A percentile compares a stretch with the other conserved stretches of the same genome.
Conservation (phyloP, 2,888 invertebrate genomes). For the Scaptomyza caliginosa region DNA sequence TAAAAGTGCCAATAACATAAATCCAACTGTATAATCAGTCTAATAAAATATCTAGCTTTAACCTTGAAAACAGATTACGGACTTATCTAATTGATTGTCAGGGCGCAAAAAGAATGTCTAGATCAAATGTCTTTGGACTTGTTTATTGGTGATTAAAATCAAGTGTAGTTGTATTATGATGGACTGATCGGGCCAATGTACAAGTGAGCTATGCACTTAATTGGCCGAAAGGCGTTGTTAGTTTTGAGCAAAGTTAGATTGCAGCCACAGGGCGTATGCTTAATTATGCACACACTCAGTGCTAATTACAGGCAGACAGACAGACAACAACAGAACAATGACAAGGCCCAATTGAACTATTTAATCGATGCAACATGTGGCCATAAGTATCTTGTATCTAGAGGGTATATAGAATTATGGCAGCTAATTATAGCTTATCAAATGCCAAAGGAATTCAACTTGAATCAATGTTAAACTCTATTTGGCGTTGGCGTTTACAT, state of each 20-base stretch:
- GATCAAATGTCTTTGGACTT: slow-evolving; percentile 38
- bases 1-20: slow-evolving; percentile 7
- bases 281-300: slow-evolving; percentile 71
- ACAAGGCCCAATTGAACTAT: slow-evolving; percentile 24
- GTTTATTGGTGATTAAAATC: slow-evolving; percentile 27
- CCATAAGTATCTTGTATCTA: neutral
- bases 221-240: slow-evolving; percentile 46
- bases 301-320: slow-evolving; percentile 58
- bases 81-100: slow-evolving; percentile 52
- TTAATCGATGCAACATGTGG: slow-evolving; percentile 26
- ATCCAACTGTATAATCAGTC: slow-evolving; percentile 16
- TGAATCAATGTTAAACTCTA: slow-evolving; percentile 41
- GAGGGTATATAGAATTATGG: slow-evolving; percentile 42
- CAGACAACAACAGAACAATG: slow-evolving; percentile 11
- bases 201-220: slow-evolving; percentile 51
- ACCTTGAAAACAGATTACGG: slow-evolving; percentile 58
- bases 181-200: slow-evolving; percentile 42
- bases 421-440: slow-evolving; percentile 63
- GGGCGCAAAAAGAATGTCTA: slow-evolving; percentile 52
- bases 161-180: slow-evolving; percentile 10
- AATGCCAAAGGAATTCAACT: slow-evolving; percentile 49
- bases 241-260: slow-evolving; percentile 35
- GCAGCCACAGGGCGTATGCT: slow-evolving; percentile 72
- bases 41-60: slow-evolving; percentile 8
- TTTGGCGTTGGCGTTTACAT: slow-evolving; percentile 32